Conservation (phyloP, 2,888 invertebrate genomes). For the Limenitis arthemis region DNA sequence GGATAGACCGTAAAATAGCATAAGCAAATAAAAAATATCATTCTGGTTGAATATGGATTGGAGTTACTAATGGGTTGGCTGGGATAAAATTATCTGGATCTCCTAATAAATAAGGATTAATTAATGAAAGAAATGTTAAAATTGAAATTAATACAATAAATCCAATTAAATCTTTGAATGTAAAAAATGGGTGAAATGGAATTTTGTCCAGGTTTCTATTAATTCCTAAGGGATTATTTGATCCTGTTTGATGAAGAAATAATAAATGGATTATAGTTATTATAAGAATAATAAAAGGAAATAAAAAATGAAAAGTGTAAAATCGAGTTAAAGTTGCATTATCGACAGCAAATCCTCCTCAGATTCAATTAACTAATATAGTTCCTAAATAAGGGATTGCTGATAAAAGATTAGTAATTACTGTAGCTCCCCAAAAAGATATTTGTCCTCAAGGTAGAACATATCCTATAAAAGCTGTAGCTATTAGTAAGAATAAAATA, state of each 20-base stretch:
- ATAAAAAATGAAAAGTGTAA: conserved; percentile 80
- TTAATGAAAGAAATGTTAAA: conserved; percentile 66
- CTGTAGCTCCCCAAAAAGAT: conserved; percentile 85
- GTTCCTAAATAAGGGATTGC: conserved; percentile 79
- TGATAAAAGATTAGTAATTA: conserved; percentile 83
- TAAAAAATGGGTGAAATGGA: too few species aligned
- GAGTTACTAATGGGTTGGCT: conserved; percentile 78
- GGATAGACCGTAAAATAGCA: conserved; percentile 84
- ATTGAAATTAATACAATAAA: too few species aligned
- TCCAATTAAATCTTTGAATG: conserved; percentile 76
- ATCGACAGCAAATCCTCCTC: conserved; percentile 82
- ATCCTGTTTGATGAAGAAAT: conserved; percentile 78
- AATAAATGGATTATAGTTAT: conserved; percentile 76
- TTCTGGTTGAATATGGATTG: conserved; percentile 86
- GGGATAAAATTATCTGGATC: conserved; percentile 84
- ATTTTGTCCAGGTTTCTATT: conserved; percentile 79
- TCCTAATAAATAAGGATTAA: conserved; percentile 73
- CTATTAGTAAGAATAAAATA: conserved; percentile 78
- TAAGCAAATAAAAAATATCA: conserved; percentile 90
- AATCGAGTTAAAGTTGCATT: conserved; percentile 84
- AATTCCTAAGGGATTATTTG: conserved; percentile 71
- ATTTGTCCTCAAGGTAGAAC: conserved; percentile 86
- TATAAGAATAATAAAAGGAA: conserved; percentile 77
- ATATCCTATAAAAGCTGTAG: conserved; percentile 84
- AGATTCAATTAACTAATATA: conserved; percentile 78